Conservation (phyloP, 2,888 invertebrate genomes). For the Zygothrica quintamaculata region DNA sequence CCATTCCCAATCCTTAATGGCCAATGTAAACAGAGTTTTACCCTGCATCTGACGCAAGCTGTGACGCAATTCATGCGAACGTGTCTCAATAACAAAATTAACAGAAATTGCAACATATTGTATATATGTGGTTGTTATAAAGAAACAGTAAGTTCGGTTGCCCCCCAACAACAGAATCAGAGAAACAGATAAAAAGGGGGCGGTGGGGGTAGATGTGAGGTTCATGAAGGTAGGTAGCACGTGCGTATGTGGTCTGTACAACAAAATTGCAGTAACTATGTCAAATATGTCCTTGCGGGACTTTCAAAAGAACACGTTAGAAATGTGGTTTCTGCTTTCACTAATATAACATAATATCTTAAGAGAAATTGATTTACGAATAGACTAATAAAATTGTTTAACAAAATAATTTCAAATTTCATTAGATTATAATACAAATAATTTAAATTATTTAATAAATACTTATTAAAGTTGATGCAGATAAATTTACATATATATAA, state of each 20-base stretch:
- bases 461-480: too few relatives aligned
- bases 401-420: background rate
- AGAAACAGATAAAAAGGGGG: too few relatives aligned
- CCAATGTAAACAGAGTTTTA: background rate
- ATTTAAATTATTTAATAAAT: too few relatives aligned
- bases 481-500: too few relatives aligned
- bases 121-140: conserved; percentile 27
- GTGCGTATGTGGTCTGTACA: conserved; percentile 46
- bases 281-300: conserved; percentile 50
- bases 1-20: conserved; percentile 10
- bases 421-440: too few relatives aligned
- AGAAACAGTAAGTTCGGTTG: too few relatives aligned
- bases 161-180: too few relatives aligned
- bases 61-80: conserved; percentile 70
- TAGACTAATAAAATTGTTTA: too few relatives aligned
- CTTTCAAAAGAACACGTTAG: conserved; percentile 25
- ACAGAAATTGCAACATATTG: conserved; percentile 81
- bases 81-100: conserved; percentile 80
- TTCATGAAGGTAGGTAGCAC: conserved; percentile 23
- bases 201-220: conserved; percentile 1
- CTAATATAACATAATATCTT: background rate
- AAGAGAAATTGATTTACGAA: too few relatives aligned
- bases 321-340: conserved; percentile 6
- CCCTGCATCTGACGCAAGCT: conserved; percentile 63
- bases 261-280: conserved; percentile 59